Evolutionary conservation across 2,888 invertebrate species (phyloP), one percentile per base, ranked within the genome.

Genomic region (Cheilosia soror): DNA sequence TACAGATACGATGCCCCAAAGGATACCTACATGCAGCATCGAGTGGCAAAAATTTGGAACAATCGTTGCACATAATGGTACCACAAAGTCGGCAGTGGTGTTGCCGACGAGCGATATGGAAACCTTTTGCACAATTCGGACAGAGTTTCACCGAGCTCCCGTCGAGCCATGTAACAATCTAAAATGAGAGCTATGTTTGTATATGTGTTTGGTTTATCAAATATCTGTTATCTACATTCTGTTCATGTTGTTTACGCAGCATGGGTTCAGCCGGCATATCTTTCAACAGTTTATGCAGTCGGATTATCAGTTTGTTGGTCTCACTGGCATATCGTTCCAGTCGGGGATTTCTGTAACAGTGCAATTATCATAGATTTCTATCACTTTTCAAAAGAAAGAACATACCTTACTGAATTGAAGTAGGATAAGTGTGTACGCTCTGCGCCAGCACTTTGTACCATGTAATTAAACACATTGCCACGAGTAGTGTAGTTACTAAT

Each of bases 11-110:
- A 25, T n/a, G 13, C 4, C 0, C 25, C 3, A 25, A 69, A 25
- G 0, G 0, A 42, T 31, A 92, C 95, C 93, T 93, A 96, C 97
- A 94, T 87, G 98, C 98, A 91, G 95, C 94, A 88, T 95, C 94
- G 87, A 97, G 93, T 55, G 96, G 94, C 88, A 99, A 93, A 92
- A 98, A 98, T 89, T 95, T 93, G 0, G 98, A 98, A 91, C 99
- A 99, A 88, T 96, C 96, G 90, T 97, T 95, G 91, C 99, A 99
- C 94, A 98, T 96, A 81, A 99, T 95, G 75, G 97, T 96, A 0
- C 99, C 99, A 91, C 98, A 99, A 4, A 99, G 94, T 84, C 99
- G 94, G 90, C 99, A 99, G 92, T 99, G 99, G 92, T 99, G 99
- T 91, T 98, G 97, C 87, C 99, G 93, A 78, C 97, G 93, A 0